Base-by-base conservation (phyloP, 1,140 invertebrate genomes). In the Plodia interpunctella region DNA sequence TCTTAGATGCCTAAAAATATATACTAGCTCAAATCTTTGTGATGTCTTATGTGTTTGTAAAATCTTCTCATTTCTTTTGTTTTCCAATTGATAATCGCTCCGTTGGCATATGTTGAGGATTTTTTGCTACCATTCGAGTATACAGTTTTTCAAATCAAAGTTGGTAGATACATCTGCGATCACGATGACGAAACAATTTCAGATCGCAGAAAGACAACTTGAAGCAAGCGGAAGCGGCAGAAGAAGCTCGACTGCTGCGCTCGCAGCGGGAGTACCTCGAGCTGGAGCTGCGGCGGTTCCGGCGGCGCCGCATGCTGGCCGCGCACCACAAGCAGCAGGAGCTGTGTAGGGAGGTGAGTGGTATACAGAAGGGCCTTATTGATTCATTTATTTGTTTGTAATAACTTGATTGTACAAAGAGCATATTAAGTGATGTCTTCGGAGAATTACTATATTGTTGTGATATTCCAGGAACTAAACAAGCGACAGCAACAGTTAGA, bases 401-500 rank as follows among this genome's bases (percentile, higher is more conserved):
- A n/a, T n/a, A n/a, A n/a, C n/a, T n/a, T n/a, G n/a, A n/a, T n/a
- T n/a, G n/a, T n/a, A n/a, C n/a, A n/a, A n/a, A n/a, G n/a, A n/a
- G n/a, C n/a, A n/a, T n/a, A n/a, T n/a, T n/a, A n/a, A n/a, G n/a
- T n/a, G n/a, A n/a, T n/a, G n/a, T n/a, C n/a, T n/a, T n/a, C n/a
- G n/a, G n/a, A n/a, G n/a, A 11, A 9, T 11, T 5, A 35, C 1
- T 35, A 10, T 5, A 11, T 5, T 35, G 8, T 5, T 35, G 55
- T 35, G n/a, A 32, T 15, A n/a, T 35, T 62, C 62, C 74, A 98
- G 96, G 98, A 99, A 91, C 90, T 99, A 67, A 97, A 96, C 83
- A 98, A 98, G 88, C 93, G 97, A 53, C 96, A 98, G 87, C 94
- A 96, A 53, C 98, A 99, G 78, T 83, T 99, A 60, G 97, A 99